Evolutionary conservation across 2,113 vertebrate species (phyloP).

Genomic region (Galbula dea): DNA sequence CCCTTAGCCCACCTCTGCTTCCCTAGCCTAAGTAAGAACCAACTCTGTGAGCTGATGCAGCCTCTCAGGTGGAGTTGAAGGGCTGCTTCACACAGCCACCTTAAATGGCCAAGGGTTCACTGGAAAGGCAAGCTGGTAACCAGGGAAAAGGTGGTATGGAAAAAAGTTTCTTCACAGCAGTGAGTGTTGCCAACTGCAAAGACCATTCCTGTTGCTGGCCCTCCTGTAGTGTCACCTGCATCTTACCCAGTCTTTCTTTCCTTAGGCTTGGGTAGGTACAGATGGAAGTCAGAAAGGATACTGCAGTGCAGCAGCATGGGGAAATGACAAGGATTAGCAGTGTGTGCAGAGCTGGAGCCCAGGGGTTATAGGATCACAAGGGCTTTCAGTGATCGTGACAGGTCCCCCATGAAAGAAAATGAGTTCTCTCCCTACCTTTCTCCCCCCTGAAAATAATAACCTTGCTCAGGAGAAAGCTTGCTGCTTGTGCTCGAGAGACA

Average conservation of each 20-base stretch:
- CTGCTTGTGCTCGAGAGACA: background rate
- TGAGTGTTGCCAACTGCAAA: background rate
- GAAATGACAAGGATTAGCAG: background rate
- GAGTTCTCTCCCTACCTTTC: background rate
- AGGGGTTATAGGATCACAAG: background rate
- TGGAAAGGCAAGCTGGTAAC: background rate
- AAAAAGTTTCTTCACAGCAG: background rate
- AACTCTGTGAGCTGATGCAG: background rate
- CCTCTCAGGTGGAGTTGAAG: background rate
- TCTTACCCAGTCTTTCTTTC: background rate
- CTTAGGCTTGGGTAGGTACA: background rate
- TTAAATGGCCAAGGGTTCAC: background rate
- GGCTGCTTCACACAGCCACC: background rate
- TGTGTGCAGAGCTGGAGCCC: background rate
- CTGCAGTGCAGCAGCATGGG: background rate
- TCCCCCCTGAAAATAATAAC: background rate
- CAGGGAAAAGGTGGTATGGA: background rate
- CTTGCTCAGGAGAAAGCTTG: background rate
- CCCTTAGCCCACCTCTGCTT: background rate
- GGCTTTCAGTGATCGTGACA: background rate
- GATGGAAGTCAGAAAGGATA: background rate
- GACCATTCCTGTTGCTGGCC: background rate
- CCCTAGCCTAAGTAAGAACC: background rate
- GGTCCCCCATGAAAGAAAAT: background rate
- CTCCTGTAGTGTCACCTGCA: background rate